Evolutionary conservation across 2,113 vertebrate genomes (phyloP).

Genomic region (Plecturocebus donacophilus): DNA sequence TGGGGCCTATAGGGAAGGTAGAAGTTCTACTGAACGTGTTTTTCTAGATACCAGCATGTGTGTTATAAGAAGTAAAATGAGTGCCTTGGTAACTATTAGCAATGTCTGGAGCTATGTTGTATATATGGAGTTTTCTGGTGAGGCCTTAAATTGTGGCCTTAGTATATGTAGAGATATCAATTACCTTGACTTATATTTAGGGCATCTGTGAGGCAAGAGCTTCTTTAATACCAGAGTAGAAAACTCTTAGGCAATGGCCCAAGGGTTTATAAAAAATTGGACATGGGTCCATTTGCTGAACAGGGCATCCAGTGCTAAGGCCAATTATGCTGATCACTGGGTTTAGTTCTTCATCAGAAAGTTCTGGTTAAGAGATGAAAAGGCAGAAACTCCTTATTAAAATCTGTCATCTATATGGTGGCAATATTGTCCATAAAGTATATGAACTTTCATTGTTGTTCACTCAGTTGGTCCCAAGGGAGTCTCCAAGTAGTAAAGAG

Average conservation of each 20-base stretch:
- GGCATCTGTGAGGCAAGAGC: neutral
- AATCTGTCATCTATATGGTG: neutral
- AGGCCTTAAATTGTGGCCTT: neutral
- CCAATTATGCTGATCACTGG: neutral
- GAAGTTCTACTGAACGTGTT: neutral
- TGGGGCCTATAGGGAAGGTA: neutral
- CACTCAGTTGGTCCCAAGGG: neutral
- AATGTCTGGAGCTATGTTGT: neutral
- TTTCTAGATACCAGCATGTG: neutral
- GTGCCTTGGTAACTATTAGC: neutral
- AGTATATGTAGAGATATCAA: neutral
- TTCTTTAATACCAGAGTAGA: neutral
- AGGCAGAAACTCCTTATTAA: neutral
- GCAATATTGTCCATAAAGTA: neutral
- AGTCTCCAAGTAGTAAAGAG: neutral
- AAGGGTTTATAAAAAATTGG: neutral
- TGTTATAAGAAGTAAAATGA: neutral
- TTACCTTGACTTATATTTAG: conserved; percentile 2
- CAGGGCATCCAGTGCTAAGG: neutral
- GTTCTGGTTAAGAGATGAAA: neutral
- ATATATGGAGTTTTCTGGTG: neutral
- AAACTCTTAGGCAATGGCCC: neutral
- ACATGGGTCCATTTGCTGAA: neutral
- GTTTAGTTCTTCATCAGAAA: neutral
- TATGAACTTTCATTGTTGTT: neutral